phyloP scores from a whole-genome alignment of 2,797 vertebrate genomes.

The Sitta carolinensis region DNA sequence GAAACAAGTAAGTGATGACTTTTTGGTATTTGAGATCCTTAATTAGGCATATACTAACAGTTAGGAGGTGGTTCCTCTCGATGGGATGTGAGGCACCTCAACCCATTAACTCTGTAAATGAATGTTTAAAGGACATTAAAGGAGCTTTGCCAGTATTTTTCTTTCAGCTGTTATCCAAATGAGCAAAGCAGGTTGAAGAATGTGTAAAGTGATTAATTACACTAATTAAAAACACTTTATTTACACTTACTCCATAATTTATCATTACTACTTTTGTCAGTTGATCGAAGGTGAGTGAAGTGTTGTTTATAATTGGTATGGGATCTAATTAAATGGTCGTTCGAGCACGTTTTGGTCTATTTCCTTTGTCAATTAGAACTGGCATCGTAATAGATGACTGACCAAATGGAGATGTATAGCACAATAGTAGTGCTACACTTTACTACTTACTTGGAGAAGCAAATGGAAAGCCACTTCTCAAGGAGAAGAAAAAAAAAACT shows the following conservation, averaged over 20 bases:
- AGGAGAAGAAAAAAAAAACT: background rate
- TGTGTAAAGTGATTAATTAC: conserved; percentile 63
- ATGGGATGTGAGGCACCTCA: background rate
- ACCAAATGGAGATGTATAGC: conserved; percentile 33
- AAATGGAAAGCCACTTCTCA: background rate
- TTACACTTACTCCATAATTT: conserved; percentile 57
- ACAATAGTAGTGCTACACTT: background rate
- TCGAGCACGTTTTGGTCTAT: conserved; percentile 20
- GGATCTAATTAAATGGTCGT: conserved; percentile 52
- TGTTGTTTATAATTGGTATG: conserved; percentile 47
- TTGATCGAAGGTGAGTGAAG: conserved; percentile 59
- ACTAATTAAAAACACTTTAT: conserved; percentile 64
- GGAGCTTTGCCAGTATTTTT: conserved; percentile 19
- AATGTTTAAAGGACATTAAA: conserved; percentile 45
- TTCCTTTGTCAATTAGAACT: conserved; percentile 60
- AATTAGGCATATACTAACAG: conserved; percentile 6
- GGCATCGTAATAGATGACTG: background rate
- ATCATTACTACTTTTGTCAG: conserved; percentile 58
- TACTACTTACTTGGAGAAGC: background rate
- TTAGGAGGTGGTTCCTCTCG: background rate
- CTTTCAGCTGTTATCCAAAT: conserved; percentile 28
- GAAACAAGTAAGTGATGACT: conserved; percentile 30
- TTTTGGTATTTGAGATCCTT: conserved; percentile 31
- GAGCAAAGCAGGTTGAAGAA: conserved; percentile 51
- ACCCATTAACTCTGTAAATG: conserved; percentile 38